Evolutionary conservation across 2,888 invertebrate genomes (phyloP).

Genomic region (Idaea aversata): DNA sequence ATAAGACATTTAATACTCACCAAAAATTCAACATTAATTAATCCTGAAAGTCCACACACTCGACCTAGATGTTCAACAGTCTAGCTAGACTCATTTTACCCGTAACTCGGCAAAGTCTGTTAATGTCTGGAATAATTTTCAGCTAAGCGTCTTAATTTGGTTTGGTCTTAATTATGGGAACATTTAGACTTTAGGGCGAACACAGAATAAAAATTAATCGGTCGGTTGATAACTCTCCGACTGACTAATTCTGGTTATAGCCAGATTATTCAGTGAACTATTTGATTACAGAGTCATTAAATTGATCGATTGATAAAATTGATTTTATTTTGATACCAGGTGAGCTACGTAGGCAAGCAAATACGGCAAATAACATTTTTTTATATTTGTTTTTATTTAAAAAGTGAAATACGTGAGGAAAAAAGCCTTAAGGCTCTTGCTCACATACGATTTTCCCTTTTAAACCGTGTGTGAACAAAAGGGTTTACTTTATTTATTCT

Average conservation of each 20-base stretch:
- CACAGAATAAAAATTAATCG: background rate
- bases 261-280: too few species aligned
- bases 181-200: conserved; percentile 3
- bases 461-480: too few species aligned
- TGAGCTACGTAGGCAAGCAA: too few species aligned
- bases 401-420: too few species aligned
- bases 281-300: too few species aligned
- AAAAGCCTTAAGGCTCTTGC: too few species aligned
- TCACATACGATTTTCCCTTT: too few species aligned
- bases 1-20: background rate
- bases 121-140: conserved; percentile 21
- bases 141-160: conserved; percentile 24
- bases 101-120: conserved; percentile 2
- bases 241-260: background rate
- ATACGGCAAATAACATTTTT: too few species aligned
- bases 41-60: background rate
- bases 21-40: background rate
- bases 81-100: background rate
- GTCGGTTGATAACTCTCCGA: background rate
- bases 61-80: background rate
- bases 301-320: too few species aligned
- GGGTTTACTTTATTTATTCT: too few species aligned
- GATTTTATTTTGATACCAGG: too few species aligned
- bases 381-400: too few species aligned
- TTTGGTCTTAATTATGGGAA: conserved; percentile 22